phyloP scores from a whole-genome alignment of 2,113 vertebrate species.

The Ondatra zibethicus region DNA sequence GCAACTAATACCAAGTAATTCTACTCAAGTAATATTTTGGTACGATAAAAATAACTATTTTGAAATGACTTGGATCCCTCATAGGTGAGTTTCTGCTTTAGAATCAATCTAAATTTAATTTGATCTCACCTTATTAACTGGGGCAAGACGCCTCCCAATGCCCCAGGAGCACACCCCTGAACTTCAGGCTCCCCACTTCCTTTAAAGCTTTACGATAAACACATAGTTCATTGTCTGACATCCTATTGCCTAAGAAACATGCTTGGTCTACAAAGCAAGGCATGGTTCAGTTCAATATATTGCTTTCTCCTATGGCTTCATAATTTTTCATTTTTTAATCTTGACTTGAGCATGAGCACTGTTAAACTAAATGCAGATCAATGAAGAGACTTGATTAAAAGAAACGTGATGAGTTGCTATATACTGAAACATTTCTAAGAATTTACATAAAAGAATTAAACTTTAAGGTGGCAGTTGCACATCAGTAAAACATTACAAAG shows the following conservation, averaged over 20 bases:
- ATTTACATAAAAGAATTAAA: conserved; percentile 43
- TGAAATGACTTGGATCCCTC: neutral
- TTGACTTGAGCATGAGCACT: neutral
- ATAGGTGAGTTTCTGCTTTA: conserved; percentile 37
- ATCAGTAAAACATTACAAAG: neutral
- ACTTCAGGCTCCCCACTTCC: neutral
- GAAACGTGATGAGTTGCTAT: conserved; percentile 16
- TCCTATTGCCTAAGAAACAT: conserved; percentile 30
- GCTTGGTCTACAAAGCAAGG: conserved; percentile 21
- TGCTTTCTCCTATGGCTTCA: conserved; percentile 27
- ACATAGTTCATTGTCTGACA: neutral
- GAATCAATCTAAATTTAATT: neutral
- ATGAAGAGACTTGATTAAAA: neutral
- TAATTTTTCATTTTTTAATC: conserved; percentile 40
- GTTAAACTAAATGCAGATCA: conserved; percentile 44
- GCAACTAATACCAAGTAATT: conserved; percentile 54
- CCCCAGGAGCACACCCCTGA: neutral
- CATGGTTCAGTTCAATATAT: neutral
- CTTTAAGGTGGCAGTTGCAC: neutral
- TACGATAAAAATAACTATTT: conserved; percentile 44
- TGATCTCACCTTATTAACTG: neutral
- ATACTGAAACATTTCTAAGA: conserved; percentile 48
- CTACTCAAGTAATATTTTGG: conserved; percentile 12
- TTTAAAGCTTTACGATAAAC: neutral
- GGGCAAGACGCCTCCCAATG: neutral